Conservation (phyloP, 2,888 invertebrate species). For the Phymatocera aterrima region DNA sequence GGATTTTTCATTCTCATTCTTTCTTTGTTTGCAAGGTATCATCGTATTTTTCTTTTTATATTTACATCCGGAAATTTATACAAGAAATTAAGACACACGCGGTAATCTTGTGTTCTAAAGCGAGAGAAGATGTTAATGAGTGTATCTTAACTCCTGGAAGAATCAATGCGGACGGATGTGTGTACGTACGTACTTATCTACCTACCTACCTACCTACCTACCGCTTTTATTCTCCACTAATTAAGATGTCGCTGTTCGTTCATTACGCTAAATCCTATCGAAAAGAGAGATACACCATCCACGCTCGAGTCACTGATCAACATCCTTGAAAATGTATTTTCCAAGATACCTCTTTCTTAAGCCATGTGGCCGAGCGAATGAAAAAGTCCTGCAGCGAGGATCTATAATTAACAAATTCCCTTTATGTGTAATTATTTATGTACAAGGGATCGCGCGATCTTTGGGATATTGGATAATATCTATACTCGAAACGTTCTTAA, state of each 20-base stretch:
- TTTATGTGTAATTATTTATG: not conserved
- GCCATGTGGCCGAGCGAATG: not conserved
- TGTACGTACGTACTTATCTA: no score
- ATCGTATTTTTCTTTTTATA: no score
- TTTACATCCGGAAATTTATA: not conserved
- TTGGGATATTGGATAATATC: not conserved
- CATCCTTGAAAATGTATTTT: not conserved
- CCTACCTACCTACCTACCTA: no score
- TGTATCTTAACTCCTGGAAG: conserved; percentile 60
- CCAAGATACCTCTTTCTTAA: not conserved
- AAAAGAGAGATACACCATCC: conserved; percentile 56
- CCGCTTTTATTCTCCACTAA: conserved; percentile 60
- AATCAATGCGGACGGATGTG: conserved; percentile 63
- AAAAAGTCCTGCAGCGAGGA: not conserved
- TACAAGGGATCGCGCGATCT: not conserved
- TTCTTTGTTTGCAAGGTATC: no score
- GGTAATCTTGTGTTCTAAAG: conserved; percentile 51
- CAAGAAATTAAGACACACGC: not conserved
- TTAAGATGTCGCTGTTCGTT: conserved; percentile 63
- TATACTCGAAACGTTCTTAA: not conserved
- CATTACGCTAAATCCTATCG: conserved; percentile 61
- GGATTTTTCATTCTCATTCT: no score
- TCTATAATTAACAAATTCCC: conserved; percentile 6
- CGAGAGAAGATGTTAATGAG: conserved; percentile 58
- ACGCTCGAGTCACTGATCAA: not conserved